phyloP scores from a whole-genome alignment of 53 echinoderm and acorn worm genomes.

The Echinometra lucunter region DNA sequence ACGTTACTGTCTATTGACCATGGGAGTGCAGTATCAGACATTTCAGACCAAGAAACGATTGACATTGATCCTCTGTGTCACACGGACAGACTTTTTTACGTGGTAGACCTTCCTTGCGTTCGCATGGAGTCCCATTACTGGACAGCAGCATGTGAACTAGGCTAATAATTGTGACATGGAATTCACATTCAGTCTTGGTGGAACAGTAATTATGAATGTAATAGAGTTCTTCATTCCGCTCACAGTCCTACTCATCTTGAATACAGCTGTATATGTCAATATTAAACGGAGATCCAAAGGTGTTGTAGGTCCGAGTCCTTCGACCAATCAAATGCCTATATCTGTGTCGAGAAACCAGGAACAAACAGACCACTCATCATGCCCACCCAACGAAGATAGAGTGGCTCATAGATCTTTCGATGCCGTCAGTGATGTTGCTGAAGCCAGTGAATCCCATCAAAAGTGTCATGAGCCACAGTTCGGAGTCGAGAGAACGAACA shows the following conservation, averaged over 20 bases:
- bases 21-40: slow-evolving; percentile 76
- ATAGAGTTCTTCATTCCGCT: slow-evolving; percentile 84
- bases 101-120: slow-evolving; percentile 76
- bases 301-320: slow-evolving; percentile 21
- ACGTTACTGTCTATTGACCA: slow-evolving; percentile 92
- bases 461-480: background rate
- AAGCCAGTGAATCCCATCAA: background rate
- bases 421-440: background rate
- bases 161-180: slow-evolving; percentile 81
- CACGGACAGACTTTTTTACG: slow-evolving; percentile 68
- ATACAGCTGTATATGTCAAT: slow-evolving; percentile 80
- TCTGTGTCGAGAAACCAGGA: background rate
- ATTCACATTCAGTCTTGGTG: slow-evolving; percentile 57
- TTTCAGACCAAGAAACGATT: slow-evolving; percentile 75
- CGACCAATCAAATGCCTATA: slow-evolving; percentile 8
- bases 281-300: slow-evolving; percentile 82
- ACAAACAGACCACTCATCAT: background rate
- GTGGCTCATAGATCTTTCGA: no score
- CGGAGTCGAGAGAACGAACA: background rate
- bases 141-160: slow-evolving; percentile 24
- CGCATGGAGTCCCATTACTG: slow-evolving; percentile 63
- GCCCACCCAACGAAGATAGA: background rate
- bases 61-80: background rate
- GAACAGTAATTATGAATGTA: slow-evolving; percentile 64
- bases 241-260: slow-evolving; percentile 68